Evolutionary conservation across 2,888 invertebrate genomes (phyloP).

Genomic region (Elgonia sp.): DNA sequence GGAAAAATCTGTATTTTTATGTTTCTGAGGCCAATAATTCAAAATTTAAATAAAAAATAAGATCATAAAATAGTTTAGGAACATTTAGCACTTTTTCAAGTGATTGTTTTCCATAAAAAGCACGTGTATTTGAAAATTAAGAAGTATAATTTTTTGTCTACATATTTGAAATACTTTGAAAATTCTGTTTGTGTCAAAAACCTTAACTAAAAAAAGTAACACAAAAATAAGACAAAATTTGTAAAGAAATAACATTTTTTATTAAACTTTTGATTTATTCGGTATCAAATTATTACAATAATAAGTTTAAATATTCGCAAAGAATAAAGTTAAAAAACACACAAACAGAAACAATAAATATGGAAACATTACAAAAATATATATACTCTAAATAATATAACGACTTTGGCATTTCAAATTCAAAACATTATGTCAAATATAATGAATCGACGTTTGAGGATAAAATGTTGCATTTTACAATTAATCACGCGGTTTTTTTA

Average conservation of each 20-base stretch:
- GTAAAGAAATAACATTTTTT: slow-evolving; percentile 55
- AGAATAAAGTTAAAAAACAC: slow-evolving; percentile 25
- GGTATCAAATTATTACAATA: slow-evolving; percentile 59
- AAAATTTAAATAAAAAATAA: too few relatives aligned
- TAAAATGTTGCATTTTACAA: background rate
- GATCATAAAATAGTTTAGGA: too few relatives aligned
- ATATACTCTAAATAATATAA: slow-evolving; percentile 36
- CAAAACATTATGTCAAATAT: slow-evolving; percentile 22
- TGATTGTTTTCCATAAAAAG: too few relatives aligned
- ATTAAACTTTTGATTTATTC: slow-evolving; percentile 43
- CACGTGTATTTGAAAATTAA: too few relatives aligned
- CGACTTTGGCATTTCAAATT: slow-evolving; percentile 39
- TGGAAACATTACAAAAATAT: slow-evolving; percentile 51
- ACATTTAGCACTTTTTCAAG: too few relatives aligned
- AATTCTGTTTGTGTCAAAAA: too few relatives aligned
- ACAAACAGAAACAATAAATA: slow-evolving; percentile 16
- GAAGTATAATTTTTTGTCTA: too few relatives aligned
- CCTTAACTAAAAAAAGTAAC: too few relatives aligned
- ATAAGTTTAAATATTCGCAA: slow-evolving; percentile 7
- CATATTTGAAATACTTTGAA: too few relatives aligned
- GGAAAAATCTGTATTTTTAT: too few relatives aligned
- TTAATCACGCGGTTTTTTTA: slow-evolving; percentile 22
- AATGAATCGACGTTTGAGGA: slow-evolving; percentile 6
- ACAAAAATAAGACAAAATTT: slow-evolving; percentile 60
- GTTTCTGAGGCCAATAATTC: too few relatives aligned